Percentiles rank a stretch among this genome's conserved stretches.
phyloP scores from a whole-genome alignment of 1,140 invertebrate species.

The Trialeurodes vaporariorum region DNA sequence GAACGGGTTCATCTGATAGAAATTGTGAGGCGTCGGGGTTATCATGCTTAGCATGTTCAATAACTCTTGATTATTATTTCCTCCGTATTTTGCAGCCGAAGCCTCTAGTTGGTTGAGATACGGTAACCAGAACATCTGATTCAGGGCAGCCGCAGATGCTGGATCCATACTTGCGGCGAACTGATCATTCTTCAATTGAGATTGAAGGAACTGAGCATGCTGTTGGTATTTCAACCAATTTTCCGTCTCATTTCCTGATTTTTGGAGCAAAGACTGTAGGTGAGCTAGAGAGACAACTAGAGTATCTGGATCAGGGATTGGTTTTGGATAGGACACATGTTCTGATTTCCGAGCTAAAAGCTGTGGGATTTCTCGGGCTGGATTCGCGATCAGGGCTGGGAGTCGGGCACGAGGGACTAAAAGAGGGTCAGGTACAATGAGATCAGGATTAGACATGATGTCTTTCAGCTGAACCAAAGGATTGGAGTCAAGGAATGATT shows the following conservation, averaged over 20 bases:
- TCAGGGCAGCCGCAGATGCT: conserved; percentile 49
- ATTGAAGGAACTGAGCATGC: conserved; percentile 18
- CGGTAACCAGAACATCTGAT: conserved; percentile 56
- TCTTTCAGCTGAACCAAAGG: conserved; percentile 58
- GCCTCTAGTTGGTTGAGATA: conserved; percentile 49
- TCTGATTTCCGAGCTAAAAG: conserved; percentile 54
- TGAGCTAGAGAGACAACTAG: conserved; percentile 62
- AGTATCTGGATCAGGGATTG: conserved; percentile 62
- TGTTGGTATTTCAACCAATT: conserved; percentile 21
- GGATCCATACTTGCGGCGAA: conserved; percentile 35
- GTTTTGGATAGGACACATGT: conserved; percentile 52
- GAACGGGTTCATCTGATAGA: conserved; percentile 14
- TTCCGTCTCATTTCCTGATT: conserved; percentile 24
- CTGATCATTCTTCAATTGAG: conserved; percentile 15
- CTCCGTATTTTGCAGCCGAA: conserved; percentile 25
- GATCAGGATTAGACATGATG: conserved; percentile 50
- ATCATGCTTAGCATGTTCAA: conserved; percentile 32
- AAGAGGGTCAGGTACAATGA: conserved; percentile 64
- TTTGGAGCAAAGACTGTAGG: conserved; percentile 53
- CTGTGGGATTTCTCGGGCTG: conserved; percentile 60
- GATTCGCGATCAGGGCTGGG: conserved; percentile 52
- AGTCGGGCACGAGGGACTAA: conserved; percentile 61
- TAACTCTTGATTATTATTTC: conserved; percentile 38
- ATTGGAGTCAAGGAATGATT: conserved; percentile 34
- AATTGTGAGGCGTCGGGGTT: conserved; percentile 15